Conservation (phyloP, 2,888 invertebrate genomes). For the Hirudinaria manillensis region DNA sequence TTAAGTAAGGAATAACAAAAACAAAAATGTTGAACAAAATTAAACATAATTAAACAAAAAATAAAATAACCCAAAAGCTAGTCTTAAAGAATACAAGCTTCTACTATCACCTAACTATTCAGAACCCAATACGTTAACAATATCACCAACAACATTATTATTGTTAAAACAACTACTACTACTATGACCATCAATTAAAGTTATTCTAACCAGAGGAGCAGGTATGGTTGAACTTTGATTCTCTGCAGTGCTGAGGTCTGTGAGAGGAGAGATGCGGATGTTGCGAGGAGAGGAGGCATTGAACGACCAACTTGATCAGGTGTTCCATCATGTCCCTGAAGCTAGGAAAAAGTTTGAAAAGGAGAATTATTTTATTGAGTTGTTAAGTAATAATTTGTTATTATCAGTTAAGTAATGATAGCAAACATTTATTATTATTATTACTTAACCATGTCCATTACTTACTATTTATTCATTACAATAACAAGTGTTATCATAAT, state of each 20-base stretch:
- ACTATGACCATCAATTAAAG: background rate
- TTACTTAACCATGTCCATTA: too few relatives aligned
- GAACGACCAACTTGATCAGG: background rate
- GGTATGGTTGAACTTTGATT: conserved; percentile 11
- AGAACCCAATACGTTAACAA: background rate
- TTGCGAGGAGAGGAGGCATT: conserved; percentile 5
- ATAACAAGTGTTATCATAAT: too few relatives aligned
- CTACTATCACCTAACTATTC: too few relatives aligned
- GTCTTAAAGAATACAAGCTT: background rate
- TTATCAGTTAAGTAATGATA: too few relatives aligned
- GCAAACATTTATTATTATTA: too few relatives aligned
- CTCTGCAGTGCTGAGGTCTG: background rate
- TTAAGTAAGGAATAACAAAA: background rate
- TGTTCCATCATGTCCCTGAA: background rate
- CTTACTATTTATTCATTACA: too few relatives aligned
- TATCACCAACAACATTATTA: too few relatives aligned
- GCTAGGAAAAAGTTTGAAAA: background rate
- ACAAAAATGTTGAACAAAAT: background rate
- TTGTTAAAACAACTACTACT: too few relatives aligned
- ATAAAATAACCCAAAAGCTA: background rate
- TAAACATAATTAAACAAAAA: background rate
- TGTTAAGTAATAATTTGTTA: too few relatives aligned
- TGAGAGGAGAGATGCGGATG: background rate
- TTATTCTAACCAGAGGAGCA: background rate
- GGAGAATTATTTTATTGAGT: background rate